A percentile compares a stretch with the other conserved stretches of the same genome.
These are phyloP conservation scores for Colletes collaris DNA, from an alignment of 2,888 invertebrate species.

Conservation along the genomic window DNA sequence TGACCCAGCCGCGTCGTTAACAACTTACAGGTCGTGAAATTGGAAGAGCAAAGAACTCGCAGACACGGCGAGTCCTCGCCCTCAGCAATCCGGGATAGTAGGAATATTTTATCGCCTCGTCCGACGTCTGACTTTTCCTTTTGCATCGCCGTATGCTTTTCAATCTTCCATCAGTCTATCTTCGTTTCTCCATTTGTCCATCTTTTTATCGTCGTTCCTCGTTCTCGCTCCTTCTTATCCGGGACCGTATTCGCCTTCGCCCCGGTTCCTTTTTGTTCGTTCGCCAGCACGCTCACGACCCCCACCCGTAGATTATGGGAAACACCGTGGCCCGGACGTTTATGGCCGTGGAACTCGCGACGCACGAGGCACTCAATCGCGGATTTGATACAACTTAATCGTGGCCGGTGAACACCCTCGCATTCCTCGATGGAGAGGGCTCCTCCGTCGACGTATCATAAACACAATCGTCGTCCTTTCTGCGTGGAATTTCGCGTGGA, in stretches of 20 bases:
- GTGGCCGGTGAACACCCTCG: slow-evolving; percentile 64
- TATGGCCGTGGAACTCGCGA: slow-evolving; percentile 76
- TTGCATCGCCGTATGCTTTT: not conserved
- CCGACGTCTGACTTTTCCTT: not conserved
- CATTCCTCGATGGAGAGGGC: slow-evolving; percentile 53
- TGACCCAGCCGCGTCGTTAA: no score
- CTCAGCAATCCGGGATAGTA: not conserved
- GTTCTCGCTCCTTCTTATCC: slow-evolving; percentile 3
- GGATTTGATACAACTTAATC: slow-evolving; percentile 80
- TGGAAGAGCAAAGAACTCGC: no score
- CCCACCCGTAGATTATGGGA: slow-evolving; percentile 75
- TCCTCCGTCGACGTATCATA: slow-evolving; percentile 57
- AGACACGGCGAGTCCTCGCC: not conserved
- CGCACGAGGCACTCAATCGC: slow-evolving; percentile 76
- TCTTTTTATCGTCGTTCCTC: slow-evolving; percentile 8
- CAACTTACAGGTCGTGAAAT: no score
- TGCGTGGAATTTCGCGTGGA: slow-evolving; percentile 58
- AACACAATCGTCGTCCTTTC: slow-evolving; percentile 59
- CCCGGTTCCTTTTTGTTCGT: slow-evolving; percentile 42
- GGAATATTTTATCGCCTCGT: not conserved
- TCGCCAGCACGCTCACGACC: slow-evolving; percentile 31
- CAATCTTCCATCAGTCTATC: slow-evolving; percentile 15
- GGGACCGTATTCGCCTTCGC: slow-evolving; percentile 17
- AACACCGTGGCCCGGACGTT: slow-evolving; percentile 75
- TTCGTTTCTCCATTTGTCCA: slow-evolving; percentile 1